Percentiles rank a stretch among this genome's conserved stretches.
phyloP scores from a whole-genome alignment of 2,113 vertebrate genomes.

The Carettochelys insculpta region DNA sequence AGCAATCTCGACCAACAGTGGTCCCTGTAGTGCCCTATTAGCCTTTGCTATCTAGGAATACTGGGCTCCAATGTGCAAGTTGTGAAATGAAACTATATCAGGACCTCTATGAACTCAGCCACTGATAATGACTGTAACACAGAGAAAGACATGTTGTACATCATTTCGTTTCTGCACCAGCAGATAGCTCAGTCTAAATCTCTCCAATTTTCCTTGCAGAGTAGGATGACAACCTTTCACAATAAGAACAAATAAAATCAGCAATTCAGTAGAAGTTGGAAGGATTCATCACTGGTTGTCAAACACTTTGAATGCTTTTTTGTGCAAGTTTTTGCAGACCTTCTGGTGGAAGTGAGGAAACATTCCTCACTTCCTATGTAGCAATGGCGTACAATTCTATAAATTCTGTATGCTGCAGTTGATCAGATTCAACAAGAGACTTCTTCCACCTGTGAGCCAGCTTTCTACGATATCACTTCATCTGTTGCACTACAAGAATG shows the following conservation, averaged over 20 bases:
- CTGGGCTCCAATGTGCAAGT: neutral
- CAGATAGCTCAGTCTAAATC: neutral
- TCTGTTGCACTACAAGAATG: neutral
- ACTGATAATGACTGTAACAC: neutral
- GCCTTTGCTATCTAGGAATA: neutral
- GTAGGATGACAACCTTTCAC: neutral
- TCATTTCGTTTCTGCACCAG: neutral
- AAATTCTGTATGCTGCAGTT: neutral
- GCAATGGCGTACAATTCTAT: neutral
- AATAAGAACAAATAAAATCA: neutral
- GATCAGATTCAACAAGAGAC: neutral
- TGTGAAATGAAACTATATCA: neutral
- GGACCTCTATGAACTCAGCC: neutral
- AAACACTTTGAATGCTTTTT: neutral
- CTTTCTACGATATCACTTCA: neutral
- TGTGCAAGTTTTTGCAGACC: neutral
- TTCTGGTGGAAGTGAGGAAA: neutral
- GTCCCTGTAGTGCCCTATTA: neutral
- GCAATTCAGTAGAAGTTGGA: neutral
- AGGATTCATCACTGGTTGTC: neutral
- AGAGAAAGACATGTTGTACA: neutral
- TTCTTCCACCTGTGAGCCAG: neutral
- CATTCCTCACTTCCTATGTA: neutral
- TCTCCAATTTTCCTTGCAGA: neutral
- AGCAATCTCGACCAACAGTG: neutral